A percentile compares a stretch with the other conserved stretches of the same genome.
Evolutionary conservation across 2,888 invertebrate genomes (phyloP).

Genomic region (Cantharis flavilabris): DNA sequence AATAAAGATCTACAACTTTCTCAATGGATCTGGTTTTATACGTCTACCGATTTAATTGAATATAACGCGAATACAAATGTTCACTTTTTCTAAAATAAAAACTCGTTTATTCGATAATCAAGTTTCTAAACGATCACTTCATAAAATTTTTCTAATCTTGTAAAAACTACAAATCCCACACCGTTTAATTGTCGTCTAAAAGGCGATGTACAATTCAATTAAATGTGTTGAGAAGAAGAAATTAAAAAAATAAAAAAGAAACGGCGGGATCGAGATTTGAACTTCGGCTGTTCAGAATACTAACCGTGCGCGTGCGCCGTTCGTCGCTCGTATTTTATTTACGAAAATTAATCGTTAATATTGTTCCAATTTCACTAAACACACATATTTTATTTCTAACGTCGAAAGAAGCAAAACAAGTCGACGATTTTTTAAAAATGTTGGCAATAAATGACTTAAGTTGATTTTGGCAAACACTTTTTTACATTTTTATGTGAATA

Average conservation of each 20-base stretch:
- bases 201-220: neutral
- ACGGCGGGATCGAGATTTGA: neutral
- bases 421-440: neutral
- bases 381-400: neutral
- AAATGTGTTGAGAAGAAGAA: neutral
- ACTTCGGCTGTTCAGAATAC: neutral
- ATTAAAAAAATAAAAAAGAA: neutral
- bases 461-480: neutral
- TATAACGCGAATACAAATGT: neutral
- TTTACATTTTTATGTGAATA: neutral
- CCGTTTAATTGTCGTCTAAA: neutral
- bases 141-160: neutral
- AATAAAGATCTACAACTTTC: conserved; percentile 43
- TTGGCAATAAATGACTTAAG: neutral
- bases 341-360: neutral
- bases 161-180: neutral
- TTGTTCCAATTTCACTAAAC: neutral
- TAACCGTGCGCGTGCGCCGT: neutral
- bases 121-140: neutral
- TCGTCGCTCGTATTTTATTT: neutral
- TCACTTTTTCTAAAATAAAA: neutral
- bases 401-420: neutral
- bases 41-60: conserved; percentile 1
- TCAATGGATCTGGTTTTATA: conserved; percentile 26
- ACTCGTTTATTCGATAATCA: neutral